These are phyloP conservation scores for Hybognathus amarus DNA, from an alignment of 2,797 vertebrate species.

Conservation along the genomic window DNA sequence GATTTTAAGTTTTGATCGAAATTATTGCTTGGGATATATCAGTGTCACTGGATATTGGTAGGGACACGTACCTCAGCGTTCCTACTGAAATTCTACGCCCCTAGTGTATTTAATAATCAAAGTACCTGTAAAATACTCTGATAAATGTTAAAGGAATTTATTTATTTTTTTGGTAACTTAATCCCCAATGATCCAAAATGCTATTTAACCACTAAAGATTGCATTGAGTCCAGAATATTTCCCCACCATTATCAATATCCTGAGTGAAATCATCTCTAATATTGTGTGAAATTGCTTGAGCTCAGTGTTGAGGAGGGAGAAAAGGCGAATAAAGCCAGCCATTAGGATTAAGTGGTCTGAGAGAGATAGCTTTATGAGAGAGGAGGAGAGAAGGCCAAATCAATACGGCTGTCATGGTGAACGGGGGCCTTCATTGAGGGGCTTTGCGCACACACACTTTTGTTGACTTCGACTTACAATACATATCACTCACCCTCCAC, in stretches of 20 bases:
- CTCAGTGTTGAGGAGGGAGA: slow-evolving; percentile 57
- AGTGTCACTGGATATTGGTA: too few species aligned
- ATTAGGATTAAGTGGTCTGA: slow-evolving; percentile 67
- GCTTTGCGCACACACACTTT: slow-evolving; percentile 6
- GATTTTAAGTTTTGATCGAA: too few species aligned
- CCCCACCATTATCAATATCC: slow-evolving; percentile 59
- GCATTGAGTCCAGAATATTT: slow-evolving; percentile 45
- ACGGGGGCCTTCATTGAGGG: slow-evolving; percentile 26
- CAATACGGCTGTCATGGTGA: slow-evolving; percentile 51
- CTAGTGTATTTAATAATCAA: not conserved
- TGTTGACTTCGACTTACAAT: slow-evolving; percentile 8
- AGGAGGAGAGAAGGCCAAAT: slow-evolving; percentile 51
- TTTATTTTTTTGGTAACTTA: slow-evolving; percentile 2
- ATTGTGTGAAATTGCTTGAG: slow-evolving; percentile 68
- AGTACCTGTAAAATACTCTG: not conserved
- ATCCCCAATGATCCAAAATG: slow-evolving; percentile 31
- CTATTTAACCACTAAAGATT: slow-evolving; percentile 38
- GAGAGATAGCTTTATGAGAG: slow-evolving; percentile 51
- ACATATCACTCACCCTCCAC: not conserved
- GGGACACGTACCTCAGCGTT: too few species aligned
- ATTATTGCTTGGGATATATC: too few species aligned
- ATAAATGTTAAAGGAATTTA: not conserved
- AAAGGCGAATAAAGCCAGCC: slow-evolving; percentile 64
- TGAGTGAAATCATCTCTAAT: slow-evolving; percentile 59
- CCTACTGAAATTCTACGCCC: too few species aligned